A percentile compares a stretch with the other conserved stretches of the same genome.
phyloP scores from a whole-genome alignment of 37 sponge, comb jelly and placozoan species.

The Spongilla lacustris region DNA sequence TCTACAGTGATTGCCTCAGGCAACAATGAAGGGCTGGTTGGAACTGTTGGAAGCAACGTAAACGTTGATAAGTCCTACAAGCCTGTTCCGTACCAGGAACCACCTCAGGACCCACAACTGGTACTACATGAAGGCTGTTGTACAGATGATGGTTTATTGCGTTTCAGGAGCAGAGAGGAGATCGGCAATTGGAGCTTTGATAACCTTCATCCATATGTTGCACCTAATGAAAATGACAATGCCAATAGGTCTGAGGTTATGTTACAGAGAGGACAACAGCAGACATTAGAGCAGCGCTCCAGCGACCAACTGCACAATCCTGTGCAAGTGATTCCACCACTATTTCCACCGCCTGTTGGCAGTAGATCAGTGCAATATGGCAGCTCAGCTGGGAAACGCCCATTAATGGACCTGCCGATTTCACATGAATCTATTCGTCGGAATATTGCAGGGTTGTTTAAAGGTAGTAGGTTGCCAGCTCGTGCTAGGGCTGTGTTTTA shows the following conservation, averaged over 20 bases:
- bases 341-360: too few relatives aligned
- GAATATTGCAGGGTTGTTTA: background rate
- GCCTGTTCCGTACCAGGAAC: background rate
- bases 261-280: background rate
- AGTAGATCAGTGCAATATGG: too few relatives aligned
- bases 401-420: background rate
- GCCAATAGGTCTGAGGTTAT: background rate
- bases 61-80: background rate
- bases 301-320: background rate
- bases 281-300: background rate
- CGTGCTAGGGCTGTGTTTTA: too few relatives aligned
- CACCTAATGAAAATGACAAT: background rate
- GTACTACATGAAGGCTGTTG: too few relatives aligned
- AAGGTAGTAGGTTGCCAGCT: background rate
- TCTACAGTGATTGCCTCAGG: background rate
- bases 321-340: background rate
- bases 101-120: background rate
- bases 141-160: background rate
- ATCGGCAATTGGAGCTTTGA: too few relatives aligned
- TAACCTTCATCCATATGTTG: too few relatives aligned
- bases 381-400: too few relatives aligned
- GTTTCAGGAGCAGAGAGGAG: background rate
- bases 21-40: background rate
- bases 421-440: background rate
- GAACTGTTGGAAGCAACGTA: background rate